Evolutionary conservation across 2,888 invertebrate species (phyloP).

Genomic region (Carpatolechia fugitivella): DNA sequence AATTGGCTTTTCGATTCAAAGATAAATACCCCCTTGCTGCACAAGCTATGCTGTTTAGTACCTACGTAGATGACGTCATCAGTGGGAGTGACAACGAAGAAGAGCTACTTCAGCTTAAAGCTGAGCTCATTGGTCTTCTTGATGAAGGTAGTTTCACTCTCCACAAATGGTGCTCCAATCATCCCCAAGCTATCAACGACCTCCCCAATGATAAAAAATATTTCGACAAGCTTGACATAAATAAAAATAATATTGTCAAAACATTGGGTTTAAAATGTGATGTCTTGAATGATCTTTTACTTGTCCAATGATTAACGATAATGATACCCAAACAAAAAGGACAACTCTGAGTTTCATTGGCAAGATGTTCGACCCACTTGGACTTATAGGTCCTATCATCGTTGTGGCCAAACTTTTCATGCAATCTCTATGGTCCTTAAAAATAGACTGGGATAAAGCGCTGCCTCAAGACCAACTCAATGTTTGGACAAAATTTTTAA

Average conservation of each 20-base stretch:
- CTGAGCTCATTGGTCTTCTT: constrained; percentile 12
- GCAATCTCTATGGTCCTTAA: constrained; percentile 12
- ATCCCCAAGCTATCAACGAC: constrained; percentile 1
- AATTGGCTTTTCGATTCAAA: constrained; percentile 11
- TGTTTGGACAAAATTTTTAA: not conserved
- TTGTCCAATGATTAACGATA: not conserved
- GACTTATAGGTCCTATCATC: constrained; percentile 15
- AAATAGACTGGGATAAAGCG: constrained; percentile 8
- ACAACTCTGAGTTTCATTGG: constrained; percentile 15
- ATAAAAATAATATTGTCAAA: constrained; percentile 5
- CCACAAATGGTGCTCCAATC: constrained; percentile 18
- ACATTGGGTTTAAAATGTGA: constrained; percentile 14
- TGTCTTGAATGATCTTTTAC: constrained; percentile 6
- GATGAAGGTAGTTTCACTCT: constrained; percentile 7
- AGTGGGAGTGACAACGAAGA: constrained; percentile 1
- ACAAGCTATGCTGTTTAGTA: constrained; percentile 11
- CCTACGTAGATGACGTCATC: constrained; percentile 7
- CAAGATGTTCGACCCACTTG: constrained; percentile 18
- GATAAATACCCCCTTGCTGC: constrained; percentile 18
- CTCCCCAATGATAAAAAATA: constrained; percentile 5
- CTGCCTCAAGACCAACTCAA: not conserved
- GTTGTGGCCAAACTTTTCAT: constrained; percentile 13
- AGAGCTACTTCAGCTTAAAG: constrained; percentile 12
- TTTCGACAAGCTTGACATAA: constrained; percentile 3
- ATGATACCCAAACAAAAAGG: constrained; percentile 9